Percentiles rank a stretch among this genome's conserved stretches.
Evolutionary conservation across 2,888 invertebrate species (phyloP).

Genomic region (Schrankia costaestrigalis): DNA sequence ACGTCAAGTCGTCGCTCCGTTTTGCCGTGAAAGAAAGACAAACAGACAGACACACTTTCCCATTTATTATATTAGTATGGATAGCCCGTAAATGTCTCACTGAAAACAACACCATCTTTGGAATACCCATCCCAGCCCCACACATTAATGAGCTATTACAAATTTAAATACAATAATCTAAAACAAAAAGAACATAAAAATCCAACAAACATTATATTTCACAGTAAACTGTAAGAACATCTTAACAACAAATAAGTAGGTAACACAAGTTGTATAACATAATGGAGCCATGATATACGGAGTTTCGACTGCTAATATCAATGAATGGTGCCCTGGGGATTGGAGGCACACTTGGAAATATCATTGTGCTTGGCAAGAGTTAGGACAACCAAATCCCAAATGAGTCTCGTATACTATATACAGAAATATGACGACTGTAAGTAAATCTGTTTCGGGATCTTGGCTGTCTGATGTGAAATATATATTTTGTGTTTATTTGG

Average conservation of each 20-base stretch:
- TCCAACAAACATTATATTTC: slow-evolving; percentile 11
- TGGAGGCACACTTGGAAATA: slow-evolving; percentile 33
- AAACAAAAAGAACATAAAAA: background rate
- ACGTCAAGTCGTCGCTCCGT: too few species aligned
- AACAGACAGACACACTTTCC: too few species aligned
- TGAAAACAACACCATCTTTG: too few species aligned
- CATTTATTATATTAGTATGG: too few species aligned
- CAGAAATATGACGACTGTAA: slow-evolving; percentile 20
- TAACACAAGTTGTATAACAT: slow-evolving; percentile 26
- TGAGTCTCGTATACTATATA: slow-evolving; percentile 24
- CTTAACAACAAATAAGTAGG: slow-evolving; percentile 27
- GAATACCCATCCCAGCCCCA: too few species aligned
- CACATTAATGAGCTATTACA: too few species aligned
- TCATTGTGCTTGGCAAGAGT: slow-evolving; percentile 39
- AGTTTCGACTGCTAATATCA: slow-evolving; percentile 51
- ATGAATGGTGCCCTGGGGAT: slow-evolving; percentile 55
- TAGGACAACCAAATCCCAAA: slow-evolving; percentile 30
- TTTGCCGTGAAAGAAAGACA: too few species aligned
- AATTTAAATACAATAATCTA: background rate
- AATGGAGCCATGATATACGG: slow-evolving; percentile 38
- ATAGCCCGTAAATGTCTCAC: too few species aligned
- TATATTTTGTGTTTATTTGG: slow-evolving; percentile 1
- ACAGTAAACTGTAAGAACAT: slow-evolving; percentile 18
- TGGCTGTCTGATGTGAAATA: slow-evolving; percentile 1
- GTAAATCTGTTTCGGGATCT: slow-evolving; percentile 23